Percentiles rank a stretch among this genome's conserved stretches.
phyloP scores from a whole-genome alignment of 2,888 invertebrate species.

The Scrobipalpa costella region DNA sequence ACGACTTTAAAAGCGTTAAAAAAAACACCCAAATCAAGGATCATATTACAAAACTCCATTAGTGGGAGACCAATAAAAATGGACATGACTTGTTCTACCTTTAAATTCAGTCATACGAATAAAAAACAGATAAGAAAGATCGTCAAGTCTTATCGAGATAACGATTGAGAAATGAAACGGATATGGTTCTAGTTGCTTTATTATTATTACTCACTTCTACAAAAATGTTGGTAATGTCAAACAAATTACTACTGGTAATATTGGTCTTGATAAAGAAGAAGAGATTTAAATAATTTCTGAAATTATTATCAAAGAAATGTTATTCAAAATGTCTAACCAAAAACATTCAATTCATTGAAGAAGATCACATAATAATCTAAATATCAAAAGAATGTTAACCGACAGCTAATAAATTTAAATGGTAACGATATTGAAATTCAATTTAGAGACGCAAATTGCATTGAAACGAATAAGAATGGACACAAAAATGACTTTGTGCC shows the following conservation, averaged over 20 bases:
- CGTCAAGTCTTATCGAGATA: constrained; percentile 39
- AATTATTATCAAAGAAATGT: background rate
- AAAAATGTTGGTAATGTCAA: background rate
- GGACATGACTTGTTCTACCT: constrained; percentile 53
- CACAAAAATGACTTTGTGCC: constrained; percentile 45
- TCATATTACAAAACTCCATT: constrained; percentile 79
- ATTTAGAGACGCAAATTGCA: constrained; percentile 40
- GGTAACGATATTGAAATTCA: constrained; percentile 39
- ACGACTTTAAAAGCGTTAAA: constrained; percentile 58
- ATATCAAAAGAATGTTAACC: background rate
- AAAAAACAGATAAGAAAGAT: constrained; percentile 53
- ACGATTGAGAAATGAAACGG: constrained; percentile 32
- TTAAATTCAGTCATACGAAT: constrained; percentile 69
- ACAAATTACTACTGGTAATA: background rate
- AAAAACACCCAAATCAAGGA: constrained; percentile 70
- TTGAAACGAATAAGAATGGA: constrained; percentile 40
- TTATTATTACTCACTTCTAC: background rate
- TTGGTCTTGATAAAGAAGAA: background rate
- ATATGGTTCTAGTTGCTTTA: constrained; percentile 21
- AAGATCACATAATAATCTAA: background rate
- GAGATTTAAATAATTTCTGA: background rate
- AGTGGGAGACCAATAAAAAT: constrained; percentile 73
- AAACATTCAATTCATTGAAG: background rate
- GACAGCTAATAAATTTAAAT: constrained; percentile 14
- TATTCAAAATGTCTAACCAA: background rate